These are phyloP conservation scores for Lochmaea capreae DNA, from an alignment of 2,888 invertebrate genomes.

Conservation along the genomic window DNA sequence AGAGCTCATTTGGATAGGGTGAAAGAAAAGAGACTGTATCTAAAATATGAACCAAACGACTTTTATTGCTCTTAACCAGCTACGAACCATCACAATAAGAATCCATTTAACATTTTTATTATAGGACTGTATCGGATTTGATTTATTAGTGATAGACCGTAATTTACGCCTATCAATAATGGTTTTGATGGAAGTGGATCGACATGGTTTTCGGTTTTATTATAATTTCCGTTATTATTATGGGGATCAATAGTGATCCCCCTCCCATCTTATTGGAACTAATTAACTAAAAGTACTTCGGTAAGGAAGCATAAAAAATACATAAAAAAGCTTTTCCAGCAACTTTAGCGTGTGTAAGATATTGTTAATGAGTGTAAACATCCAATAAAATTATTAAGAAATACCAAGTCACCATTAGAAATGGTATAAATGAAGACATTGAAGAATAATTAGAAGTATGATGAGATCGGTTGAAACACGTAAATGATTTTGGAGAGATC, in stretches of 20 bases:
- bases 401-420: no score
- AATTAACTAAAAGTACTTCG: slow-evolving; percentile 3
- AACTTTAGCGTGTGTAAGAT: no score
- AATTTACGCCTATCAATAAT: slow-evolving; percentile 55
- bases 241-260: slow-evolving; percentile 16
- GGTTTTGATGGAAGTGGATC: slow-evolving; percentile 48
- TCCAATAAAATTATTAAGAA: no score
- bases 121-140: slow-evolving; percentile 47
- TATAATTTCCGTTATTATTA: slow-evolving; percentile 35
- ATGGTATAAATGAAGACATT: no score
- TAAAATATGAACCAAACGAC: slow-evolving; percentile 16
- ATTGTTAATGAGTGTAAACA: no score
- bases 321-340: no score
- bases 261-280: slow-evolving; percentile 19
- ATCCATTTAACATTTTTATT: slow-evolving; percentile 44
- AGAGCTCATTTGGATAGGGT: no score
- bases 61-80: background rate
- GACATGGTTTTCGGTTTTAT: slow-evolving; percentile 39
- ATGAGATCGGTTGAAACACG: no score
- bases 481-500: no score
- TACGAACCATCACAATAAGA: slow-evolving; percentile 39
- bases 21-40: no score
- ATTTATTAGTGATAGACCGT: slow-evolving; percentile 56
- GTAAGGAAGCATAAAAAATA: no score
- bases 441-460: no score